Evolutionary conservation across 1,140 invertebrate species (phyloP), one percentile per base, ranked within the genome.

Genomic region (Druon quercuslanigerum): DNA sequence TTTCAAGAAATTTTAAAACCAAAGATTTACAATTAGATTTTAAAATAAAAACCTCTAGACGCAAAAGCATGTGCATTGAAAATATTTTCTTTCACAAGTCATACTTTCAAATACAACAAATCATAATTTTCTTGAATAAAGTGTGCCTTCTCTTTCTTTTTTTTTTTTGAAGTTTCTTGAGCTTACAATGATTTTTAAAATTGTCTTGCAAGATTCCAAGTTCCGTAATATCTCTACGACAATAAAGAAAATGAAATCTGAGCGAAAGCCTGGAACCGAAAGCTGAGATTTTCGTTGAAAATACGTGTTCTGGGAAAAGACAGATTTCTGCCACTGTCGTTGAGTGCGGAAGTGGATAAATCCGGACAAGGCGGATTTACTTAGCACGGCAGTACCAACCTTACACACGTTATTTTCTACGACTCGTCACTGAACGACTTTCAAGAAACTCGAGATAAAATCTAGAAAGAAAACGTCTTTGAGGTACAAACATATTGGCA

Each of bases 291-390:
- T 25, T 66, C 60, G 60, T 66, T 66, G 60, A 66, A 66, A 66
- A 66, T 66, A 66, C 60, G 60, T 66, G 60, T 66, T 66, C 60
- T 40, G 60, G 25, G 60, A 66, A 40, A 66, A 25, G n/a, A 40
- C 60, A 66, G 60, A 40, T 66, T 66, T 66, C 60, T 40, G 33
- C 60, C 40, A 46, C 60, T 66, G 60, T 33, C 25, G 60, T 66
- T 66, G 60, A 66, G 60, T 66, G 25, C 60, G 60, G 60, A 40
- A 66, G 60, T 66, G 60, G 25, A 33, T 66, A 66, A 66, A 66
- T 66, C 60, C 60, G 25, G 60, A 66, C 60, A 66, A 66, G 60
- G 60, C 60, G 60, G 60, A 66, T 66, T 66, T 66, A 66, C 60
- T 66, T 66, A 66, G 60, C 60, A 46, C 25, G 20, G 5, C 16